Evolutionary conservation across 2,888 invertebrate genomes (phyloP).

Genomic region (Ischnura elegans): DNA sequence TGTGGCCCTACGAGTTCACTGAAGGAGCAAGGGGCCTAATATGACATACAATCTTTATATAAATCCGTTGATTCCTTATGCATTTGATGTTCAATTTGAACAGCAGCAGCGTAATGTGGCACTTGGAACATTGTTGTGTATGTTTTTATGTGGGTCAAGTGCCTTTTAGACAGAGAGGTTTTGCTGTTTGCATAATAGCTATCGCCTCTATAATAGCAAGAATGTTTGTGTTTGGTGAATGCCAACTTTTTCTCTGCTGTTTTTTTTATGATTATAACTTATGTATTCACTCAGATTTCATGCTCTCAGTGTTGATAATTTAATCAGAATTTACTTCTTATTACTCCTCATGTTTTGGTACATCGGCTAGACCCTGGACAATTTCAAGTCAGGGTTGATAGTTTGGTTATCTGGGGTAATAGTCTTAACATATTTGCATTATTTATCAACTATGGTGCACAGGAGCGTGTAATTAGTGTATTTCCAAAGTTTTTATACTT

Average conservation of each 20-base stretch:
- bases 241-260: neutral
- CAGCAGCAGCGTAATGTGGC: neutral
- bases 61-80: neutral
- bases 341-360: neutral
- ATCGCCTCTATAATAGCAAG: neutral
- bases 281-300: neutral
- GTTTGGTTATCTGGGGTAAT: neutral
- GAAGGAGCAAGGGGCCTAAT: constrained; percentile 38
- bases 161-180: constrained; percentile 23
- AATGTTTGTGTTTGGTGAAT: constrained; percentile 4
- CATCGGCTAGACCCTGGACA: neutral
- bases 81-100: neutral
- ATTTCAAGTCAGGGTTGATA: neutral
- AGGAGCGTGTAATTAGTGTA: neutral
- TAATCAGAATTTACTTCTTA: neutral
- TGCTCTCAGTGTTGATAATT: neutral
- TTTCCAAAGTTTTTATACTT: neutral
- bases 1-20: neutral
- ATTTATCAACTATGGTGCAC: neutral
- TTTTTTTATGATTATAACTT: neutral
- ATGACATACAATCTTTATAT: neutral
- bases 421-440: neutral
- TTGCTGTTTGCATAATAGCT: neutral
- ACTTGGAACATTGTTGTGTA: neutral
- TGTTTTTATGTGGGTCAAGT: constrained; percentile 10